Conservation (phyloP, 2,113 vertebrate species). For the Petrocephalus zakoni region DNA sequence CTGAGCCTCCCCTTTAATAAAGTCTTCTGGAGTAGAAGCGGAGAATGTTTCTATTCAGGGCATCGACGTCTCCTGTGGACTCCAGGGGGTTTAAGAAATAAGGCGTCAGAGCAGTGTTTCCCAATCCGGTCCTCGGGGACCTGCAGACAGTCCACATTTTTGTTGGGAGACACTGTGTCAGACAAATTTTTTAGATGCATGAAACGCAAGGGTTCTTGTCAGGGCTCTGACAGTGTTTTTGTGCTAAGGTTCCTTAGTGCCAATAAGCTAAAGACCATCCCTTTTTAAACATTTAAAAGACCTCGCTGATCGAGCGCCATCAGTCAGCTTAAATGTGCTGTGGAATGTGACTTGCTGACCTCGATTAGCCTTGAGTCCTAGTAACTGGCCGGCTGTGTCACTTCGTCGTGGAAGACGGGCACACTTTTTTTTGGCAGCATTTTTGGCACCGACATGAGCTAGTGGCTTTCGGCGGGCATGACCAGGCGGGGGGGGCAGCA, state of each 20-base stretch:
- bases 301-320: neutral
- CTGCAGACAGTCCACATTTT: neutral
- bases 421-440: neutral
- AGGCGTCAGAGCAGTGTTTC: neutral
- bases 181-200: neutral
- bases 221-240: neutral
- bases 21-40: neutral
- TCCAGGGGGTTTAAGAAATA: neutral
- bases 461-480: neutral
- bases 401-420: neutral
- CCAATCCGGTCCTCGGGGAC: neutral
- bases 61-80: neutral
- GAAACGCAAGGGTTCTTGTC: neutral
- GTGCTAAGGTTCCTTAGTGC: neutral
- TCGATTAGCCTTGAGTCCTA: neutral
- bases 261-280: neutral
- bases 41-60: constrained; percentile 16
- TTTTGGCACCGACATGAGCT: neutral
- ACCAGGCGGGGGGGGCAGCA: neutral
- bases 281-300: neutral
- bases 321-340: neutral
- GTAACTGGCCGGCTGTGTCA: neutral
- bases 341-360: neutral
- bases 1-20: constrained; percentile 12
- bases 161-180: neutral